Evolutionary conservation across 2,888 invertebrate species (phyloP).

Genomic region (Dryadula phaetusa): DNA sequence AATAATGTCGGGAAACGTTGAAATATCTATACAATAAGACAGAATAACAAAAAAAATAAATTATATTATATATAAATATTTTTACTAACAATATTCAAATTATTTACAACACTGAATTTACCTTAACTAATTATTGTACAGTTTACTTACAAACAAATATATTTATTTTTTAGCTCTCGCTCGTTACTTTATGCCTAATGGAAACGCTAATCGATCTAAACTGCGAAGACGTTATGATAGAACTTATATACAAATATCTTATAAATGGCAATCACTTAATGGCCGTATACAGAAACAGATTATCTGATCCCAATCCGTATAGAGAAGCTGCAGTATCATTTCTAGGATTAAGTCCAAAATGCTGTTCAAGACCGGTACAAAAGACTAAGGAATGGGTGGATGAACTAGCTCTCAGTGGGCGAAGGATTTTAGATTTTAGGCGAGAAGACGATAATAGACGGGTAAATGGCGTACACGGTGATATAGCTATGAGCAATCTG

Average conservation of each 20-base stretch:
- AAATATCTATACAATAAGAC: no score
- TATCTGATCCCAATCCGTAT: conserved; percentile 68
- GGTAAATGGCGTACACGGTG: conserved; percentile 68
- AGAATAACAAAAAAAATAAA: no score
- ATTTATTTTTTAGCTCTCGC: conserved; percentile 86
- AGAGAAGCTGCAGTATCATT: conserved; percentile 73
- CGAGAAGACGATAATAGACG: conserved; percentile 59
- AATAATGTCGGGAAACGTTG: no score
- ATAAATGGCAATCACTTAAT: conserved; percentile 70
- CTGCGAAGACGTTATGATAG: conserved; percentile 98
- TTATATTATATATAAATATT: no score
- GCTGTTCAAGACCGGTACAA: conserved; percentile 76
- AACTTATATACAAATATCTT: conserved; percentile 93
- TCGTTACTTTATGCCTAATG: conserved; percentile 95
- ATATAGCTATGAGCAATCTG: conserved; percentile 73
- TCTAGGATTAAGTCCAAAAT: conserved; percentile 84
- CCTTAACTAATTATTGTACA: no score
- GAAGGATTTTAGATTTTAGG: conserved; percentile 65
- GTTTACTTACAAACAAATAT: neutral
- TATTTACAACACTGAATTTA: no score
- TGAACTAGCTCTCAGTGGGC: conserved; percentile 66
- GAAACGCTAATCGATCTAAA: conserved; percentile 95
- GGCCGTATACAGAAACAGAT: conserved; percentile 61
- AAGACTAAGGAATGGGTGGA: conserved; percentile 72
- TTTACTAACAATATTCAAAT: no score